Percentiles rank a stretch among this genome's conserved stretches.
Evolutionary conservation across 2,797 vertebrate genomes (phyloP).

Genomic region (Megaceryle alcyon): DNA sequence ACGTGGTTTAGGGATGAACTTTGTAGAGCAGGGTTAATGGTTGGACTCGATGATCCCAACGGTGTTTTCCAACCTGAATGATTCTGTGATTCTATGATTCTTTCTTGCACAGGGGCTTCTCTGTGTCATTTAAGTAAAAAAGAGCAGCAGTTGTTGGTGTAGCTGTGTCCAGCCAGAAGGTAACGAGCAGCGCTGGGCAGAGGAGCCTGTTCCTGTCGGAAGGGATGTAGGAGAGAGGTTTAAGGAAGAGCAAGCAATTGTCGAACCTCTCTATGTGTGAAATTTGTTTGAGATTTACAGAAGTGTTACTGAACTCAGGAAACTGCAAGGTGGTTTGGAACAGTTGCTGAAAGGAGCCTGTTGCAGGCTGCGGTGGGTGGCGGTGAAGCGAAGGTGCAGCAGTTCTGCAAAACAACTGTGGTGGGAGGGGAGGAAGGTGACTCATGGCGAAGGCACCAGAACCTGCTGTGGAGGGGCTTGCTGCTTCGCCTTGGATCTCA

Average conservation of each 20-base stretch:
- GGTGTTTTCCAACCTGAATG: too few relatives aligned
- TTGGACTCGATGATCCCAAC: too few relatives aligned
- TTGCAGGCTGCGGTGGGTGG: neutral
- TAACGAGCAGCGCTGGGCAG: neutral
- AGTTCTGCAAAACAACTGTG: neutral
- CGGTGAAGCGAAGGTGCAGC: neutral
- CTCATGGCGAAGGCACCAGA: neutral
- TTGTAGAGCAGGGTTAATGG: too few relatives aligned
- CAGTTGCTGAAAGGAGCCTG: neutral
- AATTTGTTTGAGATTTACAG: neutral
- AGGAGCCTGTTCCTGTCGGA: neutral
- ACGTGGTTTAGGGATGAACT: too few relatives aligned
- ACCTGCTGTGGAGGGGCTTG: neutral
- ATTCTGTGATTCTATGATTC: too few relatives aligned
- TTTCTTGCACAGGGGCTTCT: neutral
- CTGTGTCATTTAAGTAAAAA: rapidly evolving
- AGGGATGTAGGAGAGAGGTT: neutral
- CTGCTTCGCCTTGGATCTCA: rapidly evolving
- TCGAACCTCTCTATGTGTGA: rapidly evolving
- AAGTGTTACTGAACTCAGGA: neutral
- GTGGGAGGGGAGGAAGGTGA: neutral
- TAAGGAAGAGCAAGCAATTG: neutral
- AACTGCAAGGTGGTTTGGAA: neutral
- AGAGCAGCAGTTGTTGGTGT: neutral
- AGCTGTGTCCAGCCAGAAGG: too few relatives aligned